Evolutionary conservation across 2,797 vertebrate genomes (phyloP), one percentile per base, ranked within the genome.

Genomic region (Macropodus opercularis): DNA sequence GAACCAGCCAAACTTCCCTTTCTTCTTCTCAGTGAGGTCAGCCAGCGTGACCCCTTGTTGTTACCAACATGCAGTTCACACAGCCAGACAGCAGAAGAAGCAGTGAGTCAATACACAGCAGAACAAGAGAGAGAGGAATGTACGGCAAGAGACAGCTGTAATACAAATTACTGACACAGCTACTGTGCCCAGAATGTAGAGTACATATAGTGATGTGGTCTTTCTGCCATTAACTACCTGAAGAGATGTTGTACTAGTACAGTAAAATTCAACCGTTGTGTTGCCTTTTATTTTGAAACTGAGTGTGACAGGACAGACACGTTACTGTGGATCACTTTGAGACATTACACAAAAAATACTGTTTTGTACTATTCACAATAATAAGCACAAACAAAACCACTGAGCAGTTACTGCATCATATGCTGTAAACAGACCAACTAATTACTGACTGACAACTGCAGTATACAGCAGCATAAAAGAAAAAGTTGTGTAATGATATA

Each of bases 21-120:
- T 98, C 95, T 96, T 98, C 95, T 98, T 96, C 69, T 95, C 93
- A 89, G 95, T 95, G 89, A 98, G 94, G 90, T 98, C 95, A 52
- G 94, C 96, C 93, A 98, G 86, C 1, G 94, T 97, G 90, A 98
- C 92, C 92, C 96, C 97, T 98, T 92, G 77, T 83, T 78, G 87
- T 90, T 86, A 94, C 87, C 81, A 84, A 93, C 89, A 94, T 91
- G 94, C 90, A 92, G 91, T 92, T 90, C 91, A 93, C 89, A 90
- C 88, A 92, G 92, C 74, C 75, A 86, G 75, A 91, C 93, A 93
- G 93, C 72, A 95, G 94, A 91, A 93, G 94, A 93, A 94, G 92
- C 86, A 89, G 81, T 70, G 79, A 81, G 85, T 90, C 85, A 89
- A 80, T 77, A 81, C 64, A 69, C 44, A 61, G 72, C 64, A 81